Evolutionary conservation across 2,888 invertebrate species (phyloP), one percentile per base, ranked within the genome.

Genomic region (Xylota segnis): DNA sequence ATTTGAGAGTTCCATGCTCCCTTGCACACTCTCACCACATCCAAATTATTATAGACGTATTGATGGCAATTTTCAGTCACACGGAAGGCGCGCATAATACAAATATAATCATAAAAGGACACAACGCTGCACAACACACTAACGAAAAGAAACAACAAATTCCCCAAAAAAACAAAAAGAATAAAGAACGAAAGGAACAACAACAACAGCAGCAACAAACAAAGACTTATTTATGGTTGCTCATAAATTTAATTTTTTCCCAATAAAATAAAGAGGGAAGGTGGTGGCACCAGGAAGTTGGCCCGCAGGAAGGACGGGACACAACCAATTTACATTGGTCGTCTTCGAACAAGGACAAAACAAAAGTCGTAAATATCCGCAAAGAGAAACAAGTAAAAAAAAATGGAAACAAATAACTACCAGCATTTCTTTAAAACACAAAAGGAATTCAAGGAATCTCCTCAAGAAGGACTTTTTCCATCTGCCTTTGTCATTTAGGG

Each of bases 181-280:
- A 54, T 32, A 54, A 68, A 65, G 54, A 59, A 72, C 59, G 18
- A 68, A 23, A 32, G 52, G 43, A 77, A 50, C 59, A 27, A 29
- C 79, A 81, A 81, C 76, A 71, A 86, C 34, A 77, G 59, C 59
- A 27, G 29, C 79, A 81, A 81, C 76, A 71, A 86, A 81, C 75
- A 76, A 86, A 86, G 81, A 81, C 86, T 76, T 86, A 81, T 86
- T 86, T 86, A 86, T 86, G 81, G 76, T 68, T 86, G 52, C 76
- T 72, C 86, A 86, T 86, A 86, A 81, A 86, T 86, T 86, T 86
- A 86, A 86, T 86, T 86, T 86, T 76, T 86, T 61, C 72, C 72
- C 76, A 86, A 86, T 86, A 81, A 86, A 81, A 86, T 84, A 86
- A 81, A 77, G 81, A 40, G 58, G 58, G 72, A 56, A 68, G 66